These are phyloP conservation scores for Characodon lateralis DNA, from an alignment of 2,797 vertebrate genomes.

Conservation along the genomic window DNA sequence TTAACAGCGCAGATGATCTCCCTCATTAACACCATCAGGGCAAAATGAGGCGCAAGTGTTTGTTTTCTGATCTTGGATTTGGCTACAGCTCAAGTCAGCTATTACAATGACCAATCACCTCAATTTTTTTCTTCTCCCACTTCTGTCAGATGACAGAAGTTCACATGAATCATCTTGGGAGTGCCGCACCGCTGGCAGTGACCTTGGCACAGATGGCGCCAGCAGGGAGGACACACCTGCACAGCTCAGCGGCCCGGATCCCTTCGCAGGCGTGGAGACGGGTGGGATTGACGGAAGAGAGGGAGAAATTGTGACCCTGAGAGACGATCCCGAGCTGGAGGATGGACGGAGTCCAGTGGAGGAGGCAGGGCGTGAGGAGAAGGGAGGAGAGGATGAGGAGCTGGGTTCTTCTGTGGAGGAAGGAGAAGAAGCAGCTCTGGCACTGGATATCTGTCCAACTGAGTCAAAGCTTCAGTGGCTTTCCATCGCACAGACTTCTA, in stretches of 20 bases:
- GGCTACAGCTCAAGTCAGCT: constrained; percentile 31
- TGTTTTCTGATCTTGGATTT: constrained; percentile 17
- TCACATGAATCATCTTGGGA: constrained; percentile 74
- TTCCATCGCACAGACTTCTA: constrained; percentile 24
- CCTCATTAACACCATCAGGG: not conserved
- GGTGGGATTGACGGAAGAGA: constrained; percentile 75
- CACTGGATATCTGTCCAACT: constrained; percentile 49
- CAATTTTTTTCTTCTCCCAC: constrained; percentile 56
- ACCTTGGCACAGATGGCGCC: constrained; percentile 78
- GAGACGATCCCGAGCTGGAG: constrained; percentile 71
- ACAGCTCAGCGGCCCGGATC: constrained; percentile 63
- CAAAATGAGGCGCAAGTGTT: constrained; percentile 12
- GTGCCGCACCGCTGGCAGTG: constrained; percentile 62
- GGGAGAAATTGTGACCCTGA: constrained; percentile 73
- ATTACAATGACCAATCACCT: constrained; percentile 72
- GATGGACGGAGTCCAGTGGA: constrained; percentile 72
- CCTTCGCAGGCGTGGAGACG: constrained; percentile 56
- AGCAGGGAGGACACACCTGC: constrained; percentile 72
- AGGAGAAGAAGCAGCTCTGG: constrained; percentile 75
- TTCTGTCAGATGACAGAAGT: constrained; percentile 75
- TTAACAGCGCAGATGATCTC: not conserved
- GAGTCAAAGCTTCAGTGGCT: constrained; percentile 54
- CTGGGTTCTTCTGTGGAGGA: constrained; percentile 70
- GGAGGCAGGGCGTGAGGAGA: constrained; percentile 69
- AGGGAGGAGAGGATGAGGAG: constrained; percentile 64